A percentile compares a stretch with the other conserved stretches of the same genome.
Conservation (phyloP, 2,113 vertebrate species). For the Callorhinus ursinus region DNA sequence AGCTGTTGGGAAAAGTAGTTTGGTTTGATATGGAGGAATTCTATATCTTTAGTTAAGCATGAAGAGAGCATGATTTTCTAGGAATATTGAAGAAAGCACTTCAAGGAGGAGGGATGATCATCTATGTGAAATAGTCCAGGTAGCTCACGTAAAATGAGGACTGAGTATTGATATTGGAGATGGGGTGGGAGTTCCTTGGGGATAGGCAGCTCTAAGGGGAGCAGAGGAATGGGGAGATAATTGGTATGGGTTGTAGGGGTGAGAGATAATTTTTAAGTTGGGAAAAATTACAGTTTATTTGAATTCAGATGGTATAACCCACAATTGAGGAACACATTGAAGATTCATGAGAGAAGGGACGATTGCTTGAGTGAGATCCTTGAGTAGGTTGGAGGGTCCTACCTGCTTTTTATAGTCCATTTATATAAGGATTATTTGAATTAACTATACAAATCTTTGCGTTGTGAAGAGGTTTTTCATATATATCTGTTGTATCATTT, state of each 20-base stretch:
- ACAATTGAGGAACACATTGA: neutral
- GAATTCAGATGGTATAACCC: neutral
- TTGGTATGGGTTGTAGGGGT: neutral
- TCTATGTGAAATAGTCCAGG: neutral
- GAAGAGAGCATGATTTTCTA: neutral
- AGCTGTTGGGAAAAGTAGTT: neutral
- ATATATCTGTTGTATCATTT: neutral
- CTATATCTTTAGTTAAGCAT: neutral
- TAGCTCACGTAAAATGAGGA: neutral
- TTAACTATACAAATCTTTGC: neutral
- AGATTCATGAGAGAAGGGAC: neutral
- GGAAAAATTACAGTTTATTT: neutral
- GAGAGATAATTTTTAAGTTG: neutral
- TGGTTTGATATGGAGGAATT: neutral
- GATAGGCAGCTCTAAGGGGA: neutral
- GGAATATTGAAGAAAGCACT: neutral
- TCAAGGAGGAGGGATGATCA: neutral
- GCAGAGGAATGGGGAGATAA: neutral
- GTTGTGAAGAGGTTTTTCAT: neutral
- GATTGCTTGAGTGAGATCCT: neutral
- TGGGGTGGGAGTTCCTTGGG: neutral
- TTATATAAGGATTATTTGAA: slow-evolving; percentile 46
- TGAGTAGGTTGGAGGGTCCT: neutral
- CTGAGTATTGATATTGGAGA: neutral
- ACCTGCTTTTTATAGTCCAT: neutral